phyloP scores from a whole-genome alignment of 2,888 invertebrate species.

The Sympetrum striolatum region DNA sequence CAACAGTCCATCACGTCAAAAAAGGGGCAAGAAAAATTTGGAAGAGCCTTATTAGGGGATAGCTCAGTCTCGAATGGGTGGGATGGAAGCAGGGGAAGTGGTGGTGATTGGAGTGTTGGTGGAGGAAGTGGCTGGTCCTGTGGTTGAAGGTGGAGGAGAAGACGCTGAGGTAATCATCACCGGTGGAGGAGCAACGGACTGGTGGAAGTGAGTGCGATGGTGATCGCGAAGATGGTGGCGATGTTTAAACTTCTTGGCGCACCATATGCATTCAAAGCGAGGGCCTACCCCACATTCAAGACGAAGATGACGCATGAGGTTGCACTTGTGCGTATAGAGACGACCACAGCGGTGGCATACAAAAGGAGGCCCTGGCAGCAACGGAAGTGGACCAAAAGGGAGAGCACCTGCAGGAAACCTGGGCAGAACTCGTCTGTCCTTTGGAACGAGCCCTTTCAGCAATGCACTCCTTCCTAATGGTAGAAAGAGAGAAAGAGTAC shows the following conservation, averaged over 20 bases:
- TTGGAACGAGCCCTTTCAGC: conserved; percentile 15
- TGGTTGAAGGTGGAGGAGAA: not conserved
- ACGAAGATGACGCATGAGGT: conserved; percentile 56
- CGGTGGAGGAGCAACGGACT: conserved; percentile 20
- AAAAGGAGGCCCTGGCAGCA: conserved; percentile 45
- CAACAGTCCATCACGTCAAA: not conserved
- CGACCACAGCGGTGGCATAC: conserved; percentile 51
- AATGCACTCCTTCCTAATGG: not conserved
- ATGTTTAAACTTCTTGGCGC: conserved; percentile 57
- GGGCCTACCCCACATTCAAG: conserved; percentile 58
- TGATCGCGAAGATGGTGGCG: conserved; percentile 59
- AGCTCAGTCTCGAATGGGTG: conserved; percentile 29
- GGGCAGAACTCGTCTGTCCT: conserved; percentile 15
- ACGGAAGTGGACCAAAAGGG: conserved; percentile 11
- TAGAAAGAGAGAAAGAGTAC: not conserved
- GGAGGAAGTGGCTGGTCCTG: not conserved
- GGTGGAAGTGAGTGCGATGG: conserved; percentile 53
- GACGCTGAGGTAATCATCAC: conserved; percentile 1
- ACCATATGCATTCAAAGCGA: conserved; percentile 56
- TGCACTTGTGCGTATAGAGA: conserved; percentile 56
- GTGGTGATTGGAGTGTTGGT: conserved; percentile 30
- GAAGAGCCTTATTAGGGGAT: not conserved
- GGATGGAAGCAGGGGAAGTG: conserved; percentile 9
- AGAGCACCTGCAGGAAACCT: conserved; percentile 30
- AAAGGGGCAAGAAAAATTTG: not conserved